Base-by-base conservation (phyloP, 2,888 invertebrate genomes). In the Sinodicranocentrus sp. region DNA sequence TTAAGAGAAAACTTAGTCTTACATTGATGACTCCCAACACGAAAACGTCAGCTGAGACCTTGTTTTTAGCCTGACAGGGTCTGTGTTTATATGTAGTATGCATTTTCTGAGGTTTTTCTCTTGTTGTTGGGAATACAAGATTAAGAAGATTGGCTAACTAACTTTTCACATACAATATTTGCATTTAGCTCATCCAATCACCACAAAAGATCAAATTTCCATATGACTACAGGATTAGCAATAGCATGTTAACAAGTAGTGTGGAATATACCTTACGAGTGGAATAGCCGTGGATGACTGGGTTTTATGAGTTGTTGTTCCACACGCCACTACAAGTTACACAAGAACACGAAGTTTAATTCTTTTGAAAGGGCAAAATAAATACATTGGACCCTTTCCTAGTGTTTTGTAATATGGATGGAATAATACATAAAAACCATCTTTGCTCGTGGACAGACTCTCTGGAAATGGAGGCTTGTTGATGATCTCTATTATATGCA, bases 201-300 rank as follows among this genome's bases (percentile, higher is more conserved):
- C 68, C 26, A 52, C 61, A 70, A 61, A 63, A 78, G 70, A 78
- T 78, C 78, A 78, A 78, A 78, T 78, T 78, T 70, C 71, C 67
- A 23, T 57, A 67, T 44, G 68, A 57, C 43, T 57, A 68, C 23
- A 28, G 17, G 48, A 26, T 70, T 52, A 48, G 17, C 43, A 13
- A 13, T 61, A 44, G 33, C 33, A 33, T 33, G 33, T 33, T 33
- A 33, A 10, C 33, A 59, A 8, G 25, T 21, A 19, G 3, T 23
- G 59, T 52, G 54, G 54, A 5, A 52, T 13, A 17, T 52, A 52
- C 8, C n/a, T n/a, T n/a, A n/a, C n/a, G n/a, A n/a, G n/a, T n/a
- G n/a, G n/a, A n/a, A 52, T 52, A 15, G 8, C 5, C 63, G 44
- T 43, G 73, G 73, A 76, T 76, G 67, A 76, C 23, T 67, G 76